Base-by-base conservation (phyloP, 2,113 vertebrate species). In the Platichthys stellatus region DNA sequence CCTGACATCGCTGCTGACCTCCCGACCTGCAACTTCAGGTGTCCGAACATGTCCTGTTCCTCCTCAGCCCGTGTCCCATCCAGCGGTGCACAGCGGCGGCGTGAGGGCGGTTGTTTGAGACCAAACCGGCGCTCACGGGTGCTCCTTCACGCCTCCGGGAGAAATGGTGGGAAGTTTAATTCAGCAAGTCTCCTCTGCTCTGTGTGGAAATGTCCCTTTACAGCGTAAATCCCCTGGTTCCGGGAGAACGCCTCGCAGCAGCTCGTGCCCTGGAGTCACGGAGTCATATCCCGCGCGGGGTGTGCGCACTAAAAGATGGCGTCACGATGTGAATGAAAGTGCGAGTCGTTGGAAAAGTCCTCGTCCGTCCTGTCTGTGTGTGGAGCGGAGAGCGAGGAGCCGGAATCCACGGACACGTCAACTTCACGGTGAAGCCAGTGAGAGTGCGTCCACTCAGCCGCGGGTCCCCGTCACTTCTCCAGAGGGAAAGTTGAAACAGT, bases 1-100 rank as follows among this genome's bases (percentile, higher is more conserved):
- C 72, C 73, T 73, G 78, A 76, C 87, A 88, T 89, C 2, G 86
- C 58, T 64, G 76, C 75, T 69, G 74, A 83, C 75, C 85, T 82
- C 83, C 79, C 60, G 60, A 78, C 47, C 63, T 80, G 82, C 53
- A 70, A 74, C 81, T 84, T 72, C 59, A 81, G 43, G 54, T 61
- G 78, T 40, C 17, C 60, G 20, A 72, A 77, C 90, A 89, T 90
- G 0, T 74, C 60, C 9, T 2, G 20, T 10, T 17, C 18, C 7
- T n/a, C 51, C n/a, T 10, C 15, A 61, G 61, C 53, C 66, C 5
- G 69, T 24, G 68, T 85, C 72, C 76, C 76, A 45, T 79, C 51
- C 74, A 35, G 72, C 43, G 47, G 23, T 65, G 14, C 45, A 58
- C 69, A 35, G 43, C 54, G 1, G 40, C 58, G 2, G 43, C 2